Conservation (phyloP, 2,797 vertebrate genomes). For the Lateolabrax maculatus region DNA sequence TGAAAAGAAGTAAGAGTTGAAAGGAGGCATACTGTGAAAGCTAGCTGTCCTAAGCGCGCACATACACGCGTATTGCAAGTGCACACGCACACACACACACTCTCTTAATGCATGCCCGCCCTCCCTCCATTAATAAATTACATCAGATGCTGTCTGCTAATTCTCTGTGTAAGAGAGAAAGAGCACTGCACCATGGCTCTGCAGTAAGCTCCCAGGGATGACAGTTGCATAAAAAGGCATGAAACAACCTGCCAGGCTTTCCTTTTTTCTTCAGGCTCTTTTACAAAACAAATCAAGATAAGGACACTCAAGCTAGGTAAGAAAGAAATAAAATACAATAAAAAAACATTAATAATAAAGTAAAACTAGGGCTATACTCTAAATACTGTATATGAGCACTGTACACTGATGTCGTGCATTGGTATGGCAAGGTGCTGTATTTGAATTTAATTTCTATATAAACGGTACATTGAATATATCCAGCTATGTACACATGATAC, state of each 20-base stretch:
- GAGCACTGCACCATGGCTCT: constrained; percentile 71
- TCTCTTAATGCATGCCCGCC: constrained; percentile 55
- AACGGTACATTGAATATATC: not conserved
- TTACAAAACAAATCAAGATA: constrained; percentile 61
- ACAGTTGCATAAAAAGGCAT: constrained; percentile 80
- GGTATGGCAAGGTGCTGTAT: not conserved
- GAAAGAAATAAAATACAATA: constrained; percentile 33
- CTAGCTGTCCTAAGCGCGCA: constrained; percentile 39
- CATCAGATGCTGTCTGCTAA: constrained; percentile 78
- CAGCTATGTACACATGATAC: not conserved
- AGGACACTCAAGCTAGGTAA: constrained; percentile 34
- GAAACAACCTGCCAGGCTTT: constrained; percentile 77
- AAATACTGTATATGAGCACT: not conserved
- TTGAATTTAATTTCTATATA: constrained; percentile 15
- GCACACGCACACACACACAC: constrained; percentile 39
- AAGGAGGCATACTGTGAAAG: constrained; percentile 60
- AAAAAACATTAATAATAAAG: constrained; percentile 13
- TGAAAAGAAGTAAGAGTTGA: constrained; percentile 62
- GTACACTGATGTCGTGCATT: not conserved
- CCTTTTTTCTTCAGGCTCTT: constrained; percentile 51
- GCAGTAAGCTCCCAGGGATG: constrained; percentile 76
- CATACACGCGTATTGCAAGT: constrained; percentile 25
- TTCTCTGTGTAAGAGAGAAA: constrained; percentile 64
- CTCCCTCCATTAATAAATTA: constrained; percentile 78
- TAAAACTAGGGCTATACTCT: not conserved